These are phyloP conservation scores for Eilema caniola DNA, from an alignment of 2,888 invertebrate species.

Conservation along the genomic window DNA sequence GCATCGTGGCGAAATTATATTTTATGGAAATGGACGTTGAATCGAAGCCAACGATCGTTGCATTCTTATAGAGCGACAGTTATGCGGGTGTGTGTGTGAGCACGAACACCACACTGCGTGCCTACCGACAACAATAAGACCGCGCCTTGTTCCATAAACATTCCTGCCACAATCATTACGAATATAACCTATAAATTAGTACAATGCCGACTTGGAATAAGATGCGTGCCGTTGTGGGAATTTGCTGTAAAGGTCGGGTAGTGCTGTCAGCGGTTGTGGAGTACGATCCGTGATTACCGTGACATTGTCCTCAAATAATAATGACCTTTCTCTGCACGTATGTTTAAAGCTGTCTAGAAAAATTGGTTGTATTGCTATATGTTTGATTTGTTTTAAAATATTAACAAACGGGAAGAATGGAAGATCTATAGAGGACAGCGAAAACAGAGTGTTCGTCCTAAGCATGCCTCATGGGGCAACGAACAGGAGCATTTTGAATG, in stretches of 20 bases:
- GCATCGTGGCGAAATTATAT: slow-evolving; percentile 75
- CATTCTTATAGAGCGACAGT: slow-evolving; percentile 77
- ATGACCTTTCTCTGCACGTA: not conserved
- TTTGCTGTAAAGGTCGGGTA: slow-evolving; percentile 69
- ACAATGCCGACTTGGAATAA: slow-evolving; percentile 71
- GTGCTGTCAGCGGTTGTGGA: slow-evolving; percentile 2
- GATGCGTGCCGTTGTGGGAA: slow-evolving; percentile 68
- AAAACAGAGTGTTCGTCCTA: not conserved
- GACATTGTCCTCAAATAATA: not conserved
- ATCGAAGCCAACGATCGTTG: slow-evolving; percentile 77
- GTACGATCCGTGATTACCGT: not conserved
- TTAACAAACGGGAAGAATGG: not conserved
- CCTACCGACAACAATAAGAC: slow-evolving; percentile 82
- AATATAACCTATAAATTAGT: slow-evolving; percentile 85
- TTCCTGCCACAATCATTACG: slow-evolving; percentile 83
- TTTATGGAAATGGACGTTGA: slow-evolving; percentile 83
- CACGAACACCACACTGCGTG: slow-evolving; percentile 67
- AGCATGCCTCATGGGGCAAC: too few relatives aligned
- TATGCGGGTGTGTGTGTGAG: slow-evolving; percentile 75
- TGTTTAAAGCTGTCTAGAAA: not conserved
- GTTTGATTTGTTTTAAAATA: not conserved
- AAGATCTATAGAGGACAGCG: not conserved
- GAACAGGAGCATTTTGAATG: too few relatives aligned
- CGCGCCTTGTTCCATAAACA: slow-evolving; percentile 83
- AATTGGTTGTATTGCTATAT: not conserved